Evolutionary conservation across 92 coral and sea anemone genomes (phyloP).

Genomic region (Paramuricea clavata): DNA sequence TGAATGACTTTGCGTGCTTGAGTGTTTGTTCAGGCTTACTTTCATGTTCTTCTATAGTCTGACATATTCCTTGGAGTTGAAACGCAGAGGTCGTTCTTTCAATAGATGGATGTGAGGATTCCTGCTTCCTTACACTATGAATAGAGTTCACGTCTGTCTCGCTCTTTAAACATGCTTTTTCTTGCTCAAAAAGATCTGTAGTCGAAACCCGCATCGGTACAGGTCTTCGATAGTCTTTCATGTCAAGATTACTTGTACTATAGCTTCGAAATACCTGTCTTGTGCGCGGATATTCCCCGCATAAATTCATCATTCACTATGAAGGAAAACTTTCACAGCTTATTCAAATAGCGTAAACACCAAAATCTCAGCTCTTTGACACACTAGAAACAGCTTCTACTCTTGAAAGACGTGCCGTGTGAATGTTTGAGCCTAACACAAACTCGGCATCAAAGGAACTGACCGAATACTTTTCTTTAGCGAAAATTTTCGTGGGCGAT

Average conservation of each 20-base stretch:
- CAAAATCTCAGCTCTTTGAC: conserved; percentile 10
- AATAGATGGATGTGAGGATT: background rate
- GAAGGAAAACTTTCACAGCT: background rate
- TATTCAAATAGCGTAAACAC: background rate
- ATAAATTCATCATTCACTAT: background rate
- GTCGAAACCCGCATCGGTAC: background rate
- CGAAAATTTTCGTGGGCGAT: background rate
- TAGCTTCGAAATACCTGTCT: background rate
- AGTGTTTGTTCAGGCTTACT: background rate
- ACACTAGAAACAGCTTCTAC: background rate
- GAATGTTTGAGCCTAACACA: background rate
- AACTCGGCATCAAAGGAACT: background rate
- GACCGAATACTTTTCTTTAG: background rate
- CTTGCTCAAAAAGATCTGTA: background rate
- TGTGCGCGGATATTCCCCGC: background rate
- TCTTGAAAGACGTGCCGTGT: background rate
- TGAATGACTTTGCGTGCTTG: conserved; percentile 1
- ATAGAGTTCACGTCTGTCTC: background rate
- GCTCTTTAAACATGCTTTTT: background rate
- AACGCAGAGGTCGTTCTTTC: background rate
- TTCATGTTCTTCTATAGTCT: background rate
- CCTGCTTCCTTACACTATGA: too few relatives aligned
- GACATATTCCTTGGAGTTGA: background rate
- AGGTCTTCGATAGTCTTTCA: background rate
- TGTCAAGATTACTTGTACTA: background rate